Conservation (phyloP, 2,888 invertebrate species). For the Clostera curtula region DNA sequence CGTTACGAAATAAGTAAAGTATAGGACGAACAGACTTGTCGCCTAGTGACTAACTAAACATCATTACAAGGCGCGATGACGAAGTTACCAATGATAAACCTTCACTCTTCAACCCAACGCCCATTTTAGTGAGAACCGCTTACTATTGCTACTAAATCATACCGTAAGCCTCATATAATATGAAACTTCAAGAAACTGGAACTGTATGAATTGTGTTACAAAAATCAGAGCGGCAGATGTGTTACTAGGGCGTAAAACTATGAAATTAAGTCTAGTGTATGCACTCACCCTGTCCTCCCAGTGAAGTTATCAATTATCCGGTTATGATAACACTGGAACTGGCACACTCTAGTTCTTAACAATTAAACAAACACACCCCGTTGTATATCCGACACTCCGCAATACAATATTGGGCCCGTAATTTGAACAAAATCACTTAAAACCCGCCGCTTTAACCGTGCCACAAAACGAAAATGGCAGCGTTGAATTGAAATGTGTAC, state of each 20-base stretch:
- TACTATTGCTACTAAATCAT: conserved; percentile 8
- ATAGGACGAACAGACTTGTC: too few species aligned
- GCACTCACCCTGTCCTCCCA: conserved; percentile 65
- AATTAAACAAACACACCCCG: conserved; percentile 32
- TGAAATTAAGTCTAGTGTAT: conserved; percentile 42
- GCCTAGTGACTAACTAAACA: conserved; percentile 7
- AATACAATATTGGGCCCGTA: conserved; percentile 34
- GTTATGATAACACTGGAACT: conserved; percentile 34
- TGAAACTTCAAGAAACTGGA: conserved; percentile 2
- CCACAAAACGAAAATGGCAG: conserved; percentile 75
- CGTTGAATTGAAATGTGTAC: conserved; percentile 47
- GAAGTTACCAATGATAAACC: conserved; percentile 47
- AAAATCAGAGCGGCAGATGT: conserved; percentile 5
- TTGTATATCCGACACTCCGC: conserved; percentile 34
- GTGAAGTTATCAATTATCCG: conserved; percentile 56
- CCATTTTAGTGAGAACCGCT: conserved; percentile 41
- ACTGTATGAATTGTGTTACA: conserved; percentile 5
- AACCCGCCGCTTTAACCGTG: conserved; percentile 60
- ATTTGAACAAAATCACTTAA: conserved; percentile 44
- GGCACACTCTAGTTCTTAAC: conserved; percentile 29
- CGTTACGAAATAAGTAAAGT: too few species aligned
- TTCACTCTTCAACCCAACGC: conserved; percentile 52
- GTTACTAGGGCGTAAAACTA: conserved; percentile 29
- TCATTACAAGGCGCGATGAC: conserved; percentile 31
- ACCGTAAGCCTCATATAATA: conserved; percentile 3